Evolutionary conservation across 2,888 invertebrate genomes (phyloP).

Genomic region (Mimas tiliae): DNA sequence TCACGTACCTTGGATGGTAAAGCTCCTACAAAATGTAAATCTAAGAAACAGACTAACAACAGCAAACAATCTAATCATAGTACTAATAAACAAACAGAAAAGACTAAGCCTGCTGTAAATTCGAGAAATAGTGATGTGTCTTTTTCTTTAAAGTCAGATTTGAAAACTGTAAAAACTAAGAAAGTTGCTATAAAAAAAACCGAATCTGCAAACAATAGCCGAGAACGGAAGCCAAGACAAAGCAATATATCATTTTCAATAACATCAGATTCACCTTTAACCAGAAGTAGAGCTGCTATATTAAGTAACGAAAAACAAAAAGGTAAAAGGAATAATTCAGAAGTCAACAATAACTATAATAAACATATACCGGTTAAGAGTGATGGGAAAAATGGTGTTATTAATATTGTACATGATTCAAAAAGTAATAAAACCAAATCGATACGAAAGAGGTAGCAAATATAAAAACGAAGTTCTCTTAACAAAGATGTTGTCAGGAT

Average conservation of each 20-base stretch:
- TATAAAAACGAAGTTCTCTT: neutral
- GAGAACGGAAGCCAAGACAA: neutral
- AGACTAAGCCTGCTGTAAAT: neutral
- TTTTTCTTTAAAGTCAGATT: neutral
- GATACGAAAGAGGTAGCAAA: neutral
- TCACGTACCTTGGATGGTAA: neutral
- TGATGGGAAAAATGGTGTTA: neutral
- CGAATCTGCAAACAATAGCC: neutral
- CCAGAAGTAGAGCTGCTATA: slow-evolving; percentile 5
- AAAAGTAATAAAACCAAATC: neutral
- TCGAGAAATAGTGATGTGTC: slow-evolving; percentile 1
- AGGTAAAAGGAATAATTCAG: neutral
- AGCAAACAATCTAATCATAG: neutral
- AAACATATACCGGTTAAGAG: neutral
- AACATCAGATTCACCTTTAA: slow-evolving; percentile 17
- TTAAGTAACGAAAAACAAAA: neutral
- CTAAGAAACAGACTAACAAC: neutral
- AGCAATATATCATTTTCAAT: slow-evolving; percentile 28
- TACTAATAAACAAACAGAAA: neutral
- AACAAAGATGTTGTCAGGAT: too few relatives aligned
- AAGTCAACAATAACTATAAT: neutral
- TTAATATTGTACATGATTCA: neutral
- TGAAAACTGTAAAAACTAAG: neutral
- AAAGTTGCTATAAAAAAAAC: neutral
- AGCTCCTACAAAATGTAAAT: neutral